These are phyloP conservation scores for Heteractis magnifica DNA, from an alignment of 92 coral and sea anemone genomes.

Conservation along the genomic window DNA sequence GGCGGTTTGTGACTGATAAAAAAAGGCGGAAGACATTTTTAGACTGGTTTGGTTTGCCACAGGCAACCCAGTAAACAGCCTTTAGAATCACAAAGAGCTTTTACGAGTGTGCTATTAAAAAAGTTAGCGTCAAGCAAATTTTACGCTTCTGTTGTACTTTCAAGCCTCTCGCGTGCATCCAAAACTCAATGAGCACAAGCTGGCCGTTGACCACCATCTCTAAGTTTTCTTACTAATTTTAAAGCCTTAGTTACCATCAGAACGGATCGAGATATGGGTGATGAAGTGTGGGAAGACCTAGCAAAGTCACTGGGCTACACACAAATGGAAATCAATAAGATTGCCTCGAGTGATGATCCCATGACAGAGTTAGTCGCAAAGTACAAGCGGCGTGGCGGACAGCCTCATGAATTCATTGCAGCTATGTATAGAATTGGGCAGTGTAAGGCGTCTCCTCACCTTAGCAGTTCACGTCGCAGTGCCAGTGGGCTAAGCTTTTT, in stretches of 20 bases:
- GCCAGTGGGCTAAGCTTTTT: neutral
- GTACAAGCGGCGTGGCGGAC: conserved; percentile 91
- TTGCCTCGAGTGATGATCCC: conserved; percentile 63
- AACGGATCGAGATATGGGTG: conserved; percentile 91
- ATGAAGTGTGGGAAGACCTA: conserved; percentile 92
- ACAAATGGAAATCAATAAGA: conserved; percentile 69
- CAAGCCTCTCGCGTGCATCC: too few species aligned
- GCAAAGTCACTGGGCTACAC: conserved; percentile 88
- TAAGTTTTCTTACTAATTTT: neutral
- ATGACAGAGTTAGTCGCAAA: conserved; percentile 74
- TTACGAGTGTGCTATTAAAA: too few species aligned
- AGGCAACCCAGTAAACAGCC: too few species aligned
- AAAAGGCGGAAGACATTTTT: too few species aligned
- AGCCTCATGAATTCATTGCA: conserved; percentile 74
- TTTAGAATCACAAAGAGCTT: too few species aligned
- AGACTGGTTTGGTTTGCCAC: too few species aligned
- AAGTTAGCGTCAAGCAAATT: too few species aligned
- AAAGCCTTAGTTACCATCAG: conserved; percentile 76
- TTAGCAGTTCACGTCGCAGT: neutral
- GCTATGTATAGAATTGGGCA: conserved; percentile 87
- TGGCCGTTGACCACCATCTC: neutral
- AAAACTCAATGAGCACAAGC: neutral
- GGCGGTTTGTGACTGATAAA: too few species aligned
- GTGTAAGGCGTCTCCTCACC: conserved; percentile 29
- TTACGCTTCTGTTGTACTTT: too few species aligned